Percentiles rank a stretch among this genome's conserved stretches.
Conservation (phyloP, 2,797 vertebrate species). For the Esox masquinongy region DNA sequence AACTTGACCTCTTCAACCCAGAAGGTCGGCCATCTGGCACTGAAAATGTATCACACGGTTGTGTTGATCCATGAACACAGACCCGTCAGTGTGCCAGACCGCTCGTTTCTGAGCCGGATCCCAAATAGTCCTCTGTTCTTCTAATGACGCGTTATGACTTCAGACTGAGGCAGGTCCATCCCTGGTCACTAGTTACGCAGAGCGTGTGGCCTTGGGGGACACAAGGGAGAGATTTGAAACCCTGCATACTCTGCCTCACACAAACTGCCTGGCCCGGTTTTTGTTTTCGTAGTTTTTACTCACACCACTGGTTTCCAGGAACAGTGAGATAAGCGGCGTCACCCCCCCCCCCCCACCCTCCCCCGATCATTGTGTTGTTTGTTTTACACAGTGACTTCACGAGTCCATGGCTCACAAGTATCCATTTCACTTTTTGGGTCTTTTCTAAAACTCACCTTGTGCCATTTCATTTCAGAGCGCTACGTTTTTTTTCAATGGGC, state of each 20-base stretch:
- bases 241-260: too few relatives aligned
- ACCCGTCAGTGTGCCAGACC: too few relatives aligned
- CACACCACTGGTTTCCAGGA: not conserved
- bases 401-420: not conserved
- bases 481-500: too few relatives aligned
- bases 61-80: not conserved
- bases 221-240: constrained; percentile 40
- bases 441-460: not conserved
- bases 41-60: constrained; percentile 3
- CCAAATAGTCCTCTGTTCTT: not conserved
- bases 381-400: not conserved
- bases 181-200: not conserved
- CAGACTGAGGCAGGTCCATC: not conserved
- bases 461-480: too few relatives aligned
- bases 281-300: not conserved
- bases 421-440: not conserved
- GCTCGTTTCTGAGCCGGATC: not conserved
- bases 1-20: constrained; percentile 52
- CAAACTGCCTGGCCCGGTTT: not conserved
- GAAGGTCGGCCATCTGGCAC: constrained; percentile 62
- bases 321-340: not conserved
- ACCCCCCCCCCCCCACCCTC: not conserved
- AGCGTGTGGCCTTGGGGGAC: not conserved
- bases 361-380: not conserved
- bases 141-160: not conserved